These are phyloP conservation scores for Chrysogorgia sp. DNA, from an alignment of 92 coral and sea anemone genomes.

Conservation along the genomic window DNA sequence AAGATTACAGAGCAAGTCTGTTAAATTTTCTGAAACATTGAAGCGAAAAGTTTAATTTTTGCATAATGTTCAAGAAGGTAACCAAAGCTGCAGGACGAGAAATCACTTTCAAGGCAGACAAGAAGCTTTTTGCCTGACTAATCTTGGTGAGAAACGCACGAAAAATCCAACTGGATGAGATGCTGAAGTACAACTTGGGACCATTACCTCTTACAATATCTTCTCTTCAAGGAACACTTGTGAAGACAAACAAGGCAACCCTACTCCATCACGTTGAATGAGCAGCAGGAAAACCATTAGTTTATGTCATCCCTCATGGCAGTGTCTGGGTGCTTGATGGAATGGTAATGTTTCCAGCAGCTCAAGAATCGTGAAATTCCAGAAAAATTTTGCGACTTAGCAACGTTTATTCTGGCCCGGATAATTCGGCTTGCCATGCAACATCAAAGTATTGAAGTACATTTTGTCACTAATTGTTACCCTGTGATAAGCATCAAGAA, in stretches of 20 bases:
- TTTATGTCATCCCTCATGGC: conserved; percentile 44
- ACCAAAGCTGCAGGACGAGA: conserved; percentile 34
- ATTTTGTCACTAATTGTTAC: conserved; percentile 29
- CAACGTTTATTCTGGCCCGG: not conserved
- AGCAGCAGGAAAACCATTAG: conserved; percentile 14
- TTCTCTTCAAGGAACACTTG: conserved; percentile 21
- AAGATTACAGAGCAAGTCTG: conserved; percentile 17
- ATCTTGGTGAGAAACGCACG: conserved; percentile 27
- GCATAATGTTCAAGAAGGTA: conserved; percentile 17
- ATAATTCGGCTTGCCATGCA: conserved; percentile 18
- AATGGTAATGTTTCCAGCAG: conserved; percentile 69
- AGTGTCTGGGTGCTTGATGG: conserved; percentile 64
- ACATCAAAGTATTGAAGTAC: conserved; percentile 23
- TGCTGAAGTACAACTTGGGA: conserved; percentile 40
- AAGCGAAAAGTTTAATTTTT: conserved; percentile 13
- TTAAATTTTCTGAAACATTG: conserved; percentile 31
- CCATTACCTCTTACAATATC: conserved; percentile 36
- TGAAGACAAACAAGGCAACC: conserved; percentile 23
- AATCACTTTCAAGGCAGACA: conserved; percentile 52
- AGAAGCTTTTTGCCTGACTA: conserved; percentile 39
- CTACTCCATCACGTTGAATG: conserved; percentile 33
- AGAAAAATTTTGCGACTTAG: conserved; percentile 26
- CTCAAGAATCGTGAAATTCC: conserved; percentile 31
- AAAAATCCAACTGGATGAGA: conserved; percentile 35
- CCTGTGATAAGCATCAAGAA: conserved; percentile 61